Evolutionary conservation across 2,797 vertebrate genomes (phyloP).

Genomic region (Streptopelia turtur): DNA sequence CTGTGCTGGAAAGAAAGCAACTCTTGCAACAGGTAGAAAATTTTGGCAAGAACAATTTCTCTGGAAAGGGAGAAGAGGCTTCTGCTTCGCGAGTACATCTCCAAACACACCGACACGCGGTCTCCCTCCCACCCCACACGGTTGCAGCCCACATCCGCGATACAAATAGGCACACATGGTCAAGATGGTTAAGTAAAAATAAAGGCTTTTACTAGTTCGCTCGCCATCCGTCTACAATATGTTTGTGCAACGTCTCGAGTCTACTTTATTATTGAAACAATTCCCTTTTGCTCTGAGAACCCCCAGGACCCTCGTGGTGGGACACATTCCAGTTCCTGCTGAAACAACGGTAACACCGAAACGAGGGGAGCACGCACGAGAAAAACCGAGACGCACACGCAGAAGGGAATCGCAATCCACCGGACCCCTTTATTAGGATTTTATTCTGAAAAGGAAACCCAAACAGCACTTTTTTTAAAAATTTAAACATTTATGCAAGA

Average conservation of each 20-base stretch:
- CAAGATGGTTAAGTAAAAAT: slow-evolving; percentile 75
- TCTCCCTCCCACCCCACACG: slow-evolving; percentile 37
- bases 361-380: neutral
- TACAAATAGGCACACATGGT: slow-evolving; percentile 83
- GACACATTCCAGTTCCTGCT: slow-evolving; percentile 30
- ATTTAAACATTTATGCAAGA: neutral
- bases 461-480: neutral
- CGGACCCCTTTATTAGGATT: slow-evolving; percentile 37
- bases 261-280: slow-evolving; percentile 43
- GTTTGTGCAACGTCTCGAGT: slow-evolving; percentile 42
- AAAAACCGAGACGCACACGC: slow-evolving; percentile 9
- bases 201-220: slow-evolving; percentile 71
- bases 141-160: slow-evolving; percentile 70
- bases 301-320: neutral
- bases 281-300: slow-evolving; percentile 24
- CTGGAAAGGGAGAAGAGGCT: slow-evolving; percentile 57
- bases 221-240: slow-evolving; percentile 52
- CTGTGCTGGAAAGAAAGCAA: slow-evolving; percentile 70
- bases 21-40: slow-evolving; percentile 67
- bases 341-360: slow-evolving; percentile 5
- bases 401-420: slow-evolving; percentile 5
- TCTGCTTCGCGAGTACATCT: slow-evolving; percentile 68
- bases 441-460: slow-evolving; percentile 55
- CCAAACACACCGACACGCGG: slow-evolving; percentile 44
- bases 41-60: slow-evolving; percentile 77